phyloP scores from a whole-genome alignment of 2,888 invertebrate species.

The Tipula unca region DNA sequence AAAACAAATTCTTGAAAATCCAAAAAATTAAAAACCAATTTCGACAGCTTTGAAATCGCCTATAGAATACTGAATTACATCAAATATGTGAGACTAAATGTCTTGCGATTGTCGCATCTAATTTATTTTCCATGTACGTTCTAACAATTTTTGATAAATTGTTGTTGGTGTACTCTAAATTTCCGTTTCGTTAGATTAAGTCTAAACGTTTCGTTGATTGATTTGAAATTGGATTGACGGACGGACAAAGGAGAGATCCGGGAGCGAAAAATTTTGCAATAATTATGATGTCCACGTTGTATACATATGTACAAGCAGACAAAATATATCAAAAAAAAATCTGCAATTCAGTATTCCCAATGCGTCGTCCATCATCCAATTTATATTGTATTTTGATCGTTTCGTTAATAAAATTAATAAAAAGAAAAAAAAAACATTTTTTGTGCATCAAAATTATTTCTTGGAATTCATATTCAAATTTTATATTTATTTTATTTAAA shows the following conservation, averaged over 20 bases:
- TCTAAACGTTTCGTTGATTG: background rate
- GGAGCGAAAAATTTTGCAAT: background rate
- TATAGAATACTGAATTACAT: background rate
- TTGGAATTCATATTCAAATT: background rate
- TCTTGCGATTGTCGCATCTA: background rate
- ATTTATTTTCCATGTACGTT: background rate
- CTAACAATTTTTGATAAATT: background rate
- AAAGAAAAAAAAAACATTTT: background rate
- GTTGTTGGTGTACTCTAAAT: background rate
- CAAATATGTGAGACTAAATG: background rate
- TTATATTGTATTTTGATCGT: background rate
- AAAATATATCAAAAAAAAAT: background rate
- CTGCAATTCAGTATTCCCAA: background rate
- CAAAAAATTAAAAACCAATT: background rate
- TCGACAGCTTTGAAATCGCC: background rate
- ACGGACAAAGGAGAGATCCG: background rate
- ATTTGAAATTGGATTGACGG: background rate
- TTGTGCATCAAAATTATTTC: background rate
- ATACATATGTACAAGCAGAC: no score
- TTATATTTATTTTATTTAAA: background rate
- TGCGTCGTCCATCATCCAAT: background rate
- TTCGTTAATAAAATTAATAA: background rate
- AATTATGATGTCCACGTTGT: background rate
- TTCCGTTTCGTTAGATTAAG: background rate
- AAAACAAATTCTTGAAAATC: background rate